Evolutionary conservation across 2,113 vertebrate genomes (phyloP).

Genomic region (Microcebus murinus): DNA sequence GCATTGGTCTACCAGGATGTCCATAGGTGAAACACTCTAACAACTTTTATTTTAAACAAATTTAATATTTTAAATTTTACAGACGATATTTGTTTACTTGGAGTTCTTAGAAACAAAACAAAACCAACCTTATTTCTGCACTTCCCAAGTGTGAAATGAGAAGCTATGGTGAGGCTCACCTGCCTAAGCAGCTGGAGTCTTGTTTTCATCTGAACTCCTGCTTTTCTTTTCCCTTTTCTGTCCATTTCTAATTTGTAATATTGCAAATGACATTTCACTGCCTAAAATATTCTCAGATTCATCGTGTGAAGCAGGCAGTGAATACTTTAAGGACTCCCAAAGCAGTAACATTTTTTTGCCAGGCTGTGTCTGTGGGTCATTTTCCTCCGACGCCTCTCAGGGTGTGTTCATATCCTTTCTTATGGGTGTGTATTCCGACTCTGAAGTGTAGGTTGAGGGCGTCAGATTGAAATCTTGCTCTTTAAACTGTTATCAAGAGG

Average conservation of each 20-base stretch:
- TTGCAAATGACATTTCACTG: neutral
- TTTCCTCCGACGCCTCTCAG: neutral
- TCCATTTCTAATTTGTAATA: neutral
- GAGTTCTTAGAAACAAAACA: constrained; percentile 3
- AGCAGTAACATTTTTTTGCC: neutral
- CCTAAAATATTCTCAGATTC: neutral
- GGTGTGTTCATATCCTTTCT: neutral
- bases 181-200: neutral
- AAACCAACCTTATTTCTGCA: neutral
- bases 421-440: neutral
- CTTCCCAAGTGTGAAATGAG: neutral
- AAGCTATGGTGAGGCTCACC: fast-evolving
- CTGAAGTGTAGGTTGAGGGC: neutral
- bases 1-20: neutral
- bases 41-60: neutral
- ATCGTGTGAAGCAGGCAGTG: neutral
- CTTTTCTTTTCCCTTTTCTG: neutral
- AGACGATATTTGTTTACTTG: neutral
- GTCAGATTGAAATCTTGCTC: neutral
- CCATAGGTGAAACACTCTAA: neutral
- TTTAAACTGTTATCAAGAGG: neutral
- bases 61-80: neutral
- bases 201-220: fast-evolving
- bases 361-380: neutral
- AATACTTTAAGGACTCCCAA: neutral